These are phyloP conservation scores for Agrypnus murinus DNA, from an alignment of 2,888 invertebrate species.

Conservation along the genomic window DNA sequence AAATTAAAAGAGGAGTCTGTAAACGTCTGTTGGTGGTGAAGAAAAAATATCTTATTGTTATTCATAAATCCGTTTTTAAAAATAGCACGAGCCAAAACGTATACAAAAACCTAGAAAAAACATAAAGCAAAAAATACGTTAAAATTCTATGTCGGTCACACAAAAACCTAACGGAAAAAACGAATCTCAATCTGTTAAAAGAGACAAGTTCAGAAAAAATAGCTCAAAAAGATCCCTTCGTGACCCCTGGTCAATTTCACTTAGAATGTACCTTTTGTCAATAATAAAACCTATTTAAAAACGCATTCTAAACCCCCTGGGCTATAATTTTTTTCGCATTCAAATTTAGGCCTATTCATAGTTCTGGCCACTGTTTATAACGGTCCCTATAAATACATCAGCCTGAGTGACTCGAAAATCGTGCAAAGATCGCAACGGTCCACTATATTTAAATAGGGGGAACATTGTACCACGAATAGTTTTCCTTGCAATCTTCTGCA, in stretches of 20 bases:
- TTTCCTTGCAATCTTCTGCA: constrained; percentile 23
- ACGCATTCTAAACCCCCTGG: constrained; percentile 37
- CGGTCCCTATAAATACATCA: constrained; percentile 27
- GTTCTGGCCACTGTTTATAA: constrained; percentile 39
- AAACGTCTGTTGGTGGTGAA: background rate
- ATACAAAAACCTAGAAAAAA: constrained; percentile 31
- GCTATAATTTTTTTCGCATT: constrained; percentile 50
- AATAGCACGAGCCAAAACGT: constrained; percentile 41
- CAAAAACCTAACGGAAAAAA: constrained; percentile 52
- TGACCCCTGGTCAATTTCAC: constrained; percentile 45
- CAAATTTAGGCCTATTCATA: constrained; percentile 49
- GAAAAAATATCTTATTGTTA: constrained; percentile 3
- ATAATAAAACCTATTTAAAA: constrained; percentile 11
- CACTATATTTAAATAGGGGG: constrained; percentile 43
- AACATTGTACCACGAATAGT: constrained; percentile 38
- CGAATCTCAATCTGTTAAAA: constrained; percentile 35
- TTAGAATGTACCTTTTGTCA: constrained; percentile 33
- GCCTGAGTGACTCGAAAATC: constrained; percentile 30
- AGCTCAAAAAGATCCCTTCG: constrained; percentile 41
- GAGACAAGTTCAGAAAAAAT: constrained; percentile 39
- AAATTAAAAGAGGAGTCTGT: no score
- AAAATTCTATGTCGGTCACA: constrained; percentile 9
- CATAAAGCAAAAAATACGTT: constrained; percentile 49
- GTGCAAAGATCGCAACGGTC: constrained; percentile 40
- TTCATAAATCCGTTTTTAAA: constrained; percentile 12